Evolutionary conservation across 1,140 invertebrate species (phyloP).

Genomic region (Hycleus phaleratus): DNA sequence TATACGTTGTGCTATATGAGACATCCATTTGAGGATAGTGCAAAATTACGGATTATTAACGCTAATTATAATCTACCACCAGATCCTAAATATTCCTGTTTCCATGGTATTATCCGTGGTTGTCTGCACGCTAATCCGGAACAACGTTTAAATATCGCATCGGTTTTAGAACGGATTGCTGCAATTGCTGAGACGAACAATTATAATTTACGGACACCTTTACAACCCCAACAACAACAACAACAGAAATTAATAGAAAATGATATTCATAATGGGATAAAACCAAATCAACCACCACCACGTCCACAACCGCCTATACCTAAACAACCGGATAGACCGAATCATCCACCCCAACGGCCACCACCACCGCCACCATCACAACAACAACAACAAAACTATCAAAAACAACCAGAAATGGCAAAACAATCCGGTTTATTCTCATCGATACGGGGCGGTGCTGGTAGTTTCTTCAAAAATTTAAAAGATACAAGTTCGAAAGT

Average conservation of each 20-base stretch:
- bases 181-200: conserved; percentile 78
- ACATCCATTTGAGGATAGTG: conserved; percentile 96
- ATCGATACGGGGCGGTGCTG: conserved; percentile 73
- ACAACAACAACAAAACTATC: conserved; percentile 26
- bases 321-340: conserved; percentile 20
- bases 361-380: conserved; percentile 24
- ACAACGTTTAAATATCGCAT: conserved; percentile 65
- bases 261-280: conserved; percentile 12
- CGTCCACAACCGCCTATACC: conserved; percentile 30
- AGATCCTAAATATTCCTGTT: conserved; percentile 72
- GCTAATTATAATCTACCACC: conserved; percentile 85
- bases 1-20: conserved; percentile 87
- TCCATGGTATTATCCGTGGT: conserved; percentile 84
- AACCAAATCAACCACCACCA: conserved; percentile 33
- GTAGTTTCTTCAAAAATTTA: conserved; percentile 83
- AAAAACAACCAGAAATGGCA: conserved; percentile 19
- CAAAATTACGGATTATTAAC: conserved; percentile 93
- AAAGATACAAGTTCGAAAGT: conserved; percentile 95
- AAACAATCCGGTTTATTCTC: conserved; percentile 60
- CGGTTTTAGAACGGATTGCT: conserved; percentile 74
- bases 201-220: conserved; percentile 67
- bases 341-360: conserved; percentile 40
- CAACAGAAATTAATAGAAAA: conserved; percentile 20
- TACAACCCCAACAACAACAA: conserved; percentile 57
- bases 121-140: conserved; percentile 78